A percentile compares a stretch with the other conserved stretches of the same genome.
Evolutionary conservation across 2,797 vertebrate species (phyloP).

Genomic region (Gorsachius magnificus): DNA sequence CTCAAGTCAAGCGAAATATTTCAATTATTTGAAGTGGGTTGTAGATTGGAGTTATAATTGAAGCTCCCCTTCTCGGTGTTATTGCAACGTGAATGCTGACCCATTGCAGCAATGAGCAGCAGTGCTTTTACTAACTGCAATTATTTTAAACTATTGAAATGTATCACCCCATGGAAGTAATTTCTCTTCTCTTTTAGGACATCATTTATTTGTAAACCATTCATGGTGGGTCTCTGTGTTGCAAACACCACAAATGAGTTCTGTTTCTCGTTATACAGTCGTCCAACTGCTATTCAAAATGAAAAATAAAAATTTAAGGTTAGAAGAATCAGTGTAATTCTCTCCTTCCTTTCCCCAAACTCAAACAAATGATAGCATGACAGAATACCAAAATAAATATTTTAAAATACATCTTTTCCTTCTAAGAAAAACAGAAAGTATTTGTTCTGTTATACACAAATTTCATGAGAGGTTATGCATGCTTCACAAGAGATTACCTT

Average conservation of each 20-base stretch:
- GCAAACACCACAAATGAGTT: background rate
- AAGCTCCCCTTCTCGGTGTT: background rate
- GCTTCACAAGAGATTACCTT: background rate
- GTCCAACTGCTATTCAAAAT: background rate
- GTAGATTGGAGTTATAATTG: background rate
- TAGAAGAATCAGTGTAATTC: background rate
- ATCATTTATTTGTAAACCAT: background rate
- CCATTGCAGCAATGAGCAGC: background rate
- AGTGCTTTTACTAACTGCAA: background rate
- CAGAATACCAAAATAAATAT: background rate
- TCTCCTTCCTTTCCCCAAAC: background rate
- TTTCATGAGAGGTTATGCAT: background rate
- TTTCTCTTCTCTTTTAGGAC: background rate
- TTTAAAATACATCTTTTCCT: background rate
- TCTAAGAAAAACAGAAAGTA: background rate
- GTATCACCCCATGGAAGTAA: background rate
- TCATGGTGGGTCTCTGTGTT: background rate
- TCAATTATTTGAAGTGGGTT: slow-evolving; percentile 22
- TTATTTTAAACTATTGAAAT: slow-evolving; percentile 9
- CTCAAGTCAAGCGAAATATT: background rate
- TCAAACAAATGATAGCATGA: background rate
- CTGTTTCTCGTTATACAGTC: background rate
- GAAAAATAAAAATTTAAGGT: background rate
- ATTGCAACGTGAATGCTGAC: background rate
- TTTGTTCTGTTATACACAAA: background rate